A percentile compares a stretch with the other conserved stretches of the same genome.
These are phyloP conservation scores for Drosophila seclusa DNA, from an alignment of 2,888 invertebrate species.

Conservation along the genomic window DNA sequence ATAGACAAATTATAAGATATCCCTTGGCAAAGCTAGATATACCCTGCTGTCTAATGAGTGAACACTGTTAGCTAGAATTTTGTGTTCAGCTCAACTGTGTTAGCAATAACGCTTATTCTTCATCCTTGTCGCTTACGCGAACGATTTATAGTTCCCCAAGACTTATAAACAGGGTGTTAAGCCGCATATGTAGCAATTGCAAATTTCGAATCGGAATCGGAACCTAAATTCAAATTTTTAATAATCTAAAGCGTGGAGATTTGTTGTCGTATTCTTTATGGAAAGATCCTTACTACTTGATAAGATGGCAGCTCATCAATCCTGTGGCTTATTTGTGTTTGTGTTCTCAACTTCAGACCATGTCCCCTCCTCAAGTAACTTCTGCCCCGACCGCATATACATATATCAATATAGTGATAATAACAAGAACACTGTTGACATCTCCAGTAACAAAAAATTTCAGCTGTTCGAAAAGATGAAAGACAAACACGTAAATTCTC, in stretches of 20 bases:
- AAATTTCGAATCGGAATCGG: background rate
- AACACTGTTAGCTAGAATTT: background rate
- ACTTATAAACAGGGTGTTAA: background rate
- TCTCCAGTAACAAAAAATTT: background rate
- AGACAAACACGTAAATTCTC: conserved; percentile 15
- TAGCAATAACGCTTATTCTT: no score
- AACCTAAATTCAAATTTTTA: background rate
- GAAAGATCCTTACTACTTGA: background rate
- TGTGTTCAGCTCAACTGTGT: background rate
- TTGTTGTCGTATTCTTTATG: background rate
- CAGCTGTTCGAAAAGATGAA: conserved; percentile 4
- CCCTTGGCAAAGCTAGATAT: background rate
- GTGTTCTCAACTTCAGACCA: background rate
- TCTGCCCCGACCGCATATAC: background rate
- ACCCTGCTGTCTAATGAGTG: background rate
- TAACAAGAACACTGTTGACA: background rate
- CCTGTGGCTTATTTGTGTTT: background rate
- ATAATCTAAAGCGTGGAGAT: background rate
- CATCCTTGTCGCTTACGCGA: no score
- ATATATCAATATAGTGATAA: conserved; percentile 6
- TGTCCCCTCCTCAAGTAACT: background rate
- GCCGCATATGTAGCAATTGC: no score
- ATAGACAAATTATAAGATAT: background rate
- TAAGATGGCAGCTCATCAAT: background rate
- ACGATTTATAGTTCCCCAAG: background rate